Base-by-base conservation (phyloP, 2,113 vertebrate species). In the Scatophagus argus region DNA sequence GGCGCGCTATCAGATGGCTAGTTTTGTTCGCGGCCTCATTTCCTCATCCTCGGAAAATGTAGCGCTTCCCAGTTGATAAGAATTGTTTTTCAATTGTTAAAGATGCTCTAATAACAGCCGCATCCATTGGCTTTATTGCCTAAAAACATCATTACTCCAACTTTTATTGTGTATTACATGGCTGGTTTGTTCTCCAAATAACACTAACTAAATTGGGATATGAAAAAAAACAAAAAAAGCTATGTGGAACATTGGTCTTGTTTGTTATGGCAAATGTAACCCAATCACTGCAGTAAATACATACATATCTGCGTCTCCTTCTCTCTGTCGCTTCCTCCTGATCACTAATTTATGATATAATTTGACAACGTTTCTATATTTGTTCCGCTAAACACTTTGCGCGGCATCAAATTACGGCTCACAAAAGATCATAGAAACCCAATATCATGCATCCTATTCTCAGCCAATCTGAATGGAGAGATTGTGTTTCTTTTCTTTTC, bases 1-100 rank as follows among this genome's bases (percentile, higher is more conserved):
- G 92, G 77, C 36, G 32, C 77, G 21, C 79, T 94, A 95, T 95
- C 94, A 93, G 93, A 94, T 95, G 91, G 84, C 75, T 76, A 84
- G 85, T 88, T 89, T 84, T 81, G 72, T 87, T 82, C 88, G 25
- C 72, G 43, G 88, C 75, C 87, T 92, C 93, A 94, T 95, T 95
- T 95, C 93, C 93, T 92, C 88, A 47, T 89, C 92, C 90, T 91
- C 86, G 70, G 81, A 89, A 91, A 89, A 94, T 75, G 85, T 68
- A 77, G 82, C 86, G 39, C 89, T 92, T 91, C 86, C 89, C 85
- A 74, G 86, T 77, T 43, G 92, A 93, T 93, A 90, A 92, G 88
- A 82, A 85, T 91, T 88, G 87, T 93, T 93, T 86, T 92, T 75
- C 85, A 74, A 79, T 87, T 78, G 88, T 80, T n/a, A 78, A 86